These are phyloP conservation scores for Typhlichthys eigenmanni DNA, from an alignment of 2,797 vertebrate species.

Conservation along the genomic window DNA sequence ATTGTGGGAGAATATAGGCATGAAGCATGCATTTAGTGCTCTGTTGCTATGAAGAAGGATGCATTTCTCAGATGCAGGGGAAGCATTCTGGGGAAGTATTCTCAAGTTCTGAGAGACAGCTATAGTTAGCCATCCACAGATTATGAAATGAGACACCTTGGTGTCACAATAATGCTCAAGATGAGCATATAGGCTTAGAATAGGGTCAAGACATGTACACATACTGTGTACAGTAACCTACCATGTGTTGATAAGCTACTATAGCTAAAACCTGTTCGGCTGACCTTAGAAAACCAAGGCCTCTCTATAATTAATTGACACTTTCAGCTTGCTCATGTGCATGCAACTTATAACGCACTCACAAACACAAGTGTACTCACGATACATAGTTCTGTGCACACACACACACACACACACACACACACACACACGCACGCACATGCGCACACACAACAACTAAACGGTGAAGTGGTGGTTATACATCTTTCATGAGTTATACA, in stretches of 20 bases:
- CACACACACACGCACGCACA: conserved; percentile 17
- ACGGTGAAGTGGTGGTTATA: conserved; percentile 6
- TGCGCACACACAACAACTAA: conserved; percentile 1
- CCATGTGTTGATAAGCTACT: conserved; percentile 19
- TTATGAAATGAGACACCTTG: too few relatives aligned
- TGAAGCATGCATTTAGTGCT: too few relatives aligned
- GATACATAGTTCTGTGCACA: too few relatives aligned
- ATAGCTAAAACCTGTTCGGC: conserved; percentile 10
- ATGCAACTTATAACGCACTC: conserved; percentile 2
- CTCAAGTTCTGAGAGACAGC: too few relatives aligned
- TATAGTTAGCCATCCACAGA: too few relatives aligned
- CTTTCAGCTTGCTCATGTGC: not conserved
- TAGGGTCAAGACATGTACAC: conserved; percentile 13
- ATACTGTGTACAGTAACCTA: not conserved
- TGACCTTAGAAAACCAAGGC: conserved; percentile 25
- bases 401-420: conserved; percentile 19
- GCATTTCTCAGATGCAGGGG: too few relatives aligned
- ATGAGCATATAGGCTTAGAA: conserved; percentile 3
- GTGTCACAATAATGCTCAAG: conserved; percentile 1
- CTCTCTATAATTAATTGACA: conserved; percentile 50
- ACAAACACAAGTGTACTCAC: conserved; percentile 10
- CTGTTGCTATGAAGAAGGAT: too few relatives aligned
- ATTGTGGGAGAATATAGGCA: too few relatives aligned
- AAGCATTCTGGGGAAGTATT: too few relatives aligned
- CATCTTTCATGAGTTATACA: conserved; percentile 55